Conservation (phyloP, 1,140 invertebrate species). For the Scylla paramamosain region DNA sequence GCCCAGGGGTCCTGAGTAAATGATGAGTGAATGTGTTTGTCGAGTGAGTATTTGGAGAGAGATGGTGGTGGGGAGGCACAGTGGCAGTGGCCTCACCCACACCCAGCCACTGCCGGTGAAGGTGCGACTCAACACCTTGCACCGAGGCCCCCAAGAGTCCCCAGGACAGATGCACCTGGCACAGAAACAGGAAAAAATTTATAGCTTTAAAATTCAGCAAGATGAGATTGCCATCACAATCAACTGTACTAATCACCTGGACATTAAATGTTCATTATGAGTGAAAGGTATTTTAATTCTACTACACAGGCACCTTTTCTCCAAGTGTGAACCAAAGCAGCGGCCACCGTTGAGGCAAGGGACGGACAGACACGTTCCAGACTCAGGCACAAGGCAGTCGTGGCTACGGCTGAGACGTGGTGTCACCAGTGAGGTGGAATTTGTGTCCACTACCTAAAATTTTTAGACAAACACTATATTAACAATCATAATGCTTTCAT, state of each 20-base stretch:
- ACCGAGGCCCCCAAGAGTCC: constrained; percentile 53
- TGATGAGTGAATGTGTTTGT: constrained; percentile 23
- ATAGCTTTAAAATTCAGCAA: not conserved
- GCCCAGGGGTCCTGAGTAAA: constrained; percentile 57
- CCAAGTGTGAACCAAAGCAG: no score
- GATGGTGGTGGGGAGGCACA: constrained; percentile 57
- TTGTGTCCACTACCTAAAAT: no score
- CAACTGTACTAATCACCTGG: no score
- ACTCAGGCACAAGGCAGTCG: no score
- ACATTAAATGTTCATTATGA: not conserved
- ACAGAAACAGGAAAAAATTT: no score
- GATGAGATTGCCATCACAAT: no score
- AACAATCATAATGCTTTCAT: no score
- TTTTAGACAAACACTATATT: no score
- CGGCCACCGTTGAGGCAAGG: no score
- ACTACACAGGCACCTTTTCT: not conserved
- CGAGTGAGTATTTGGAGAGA: constrained; percentile 41
- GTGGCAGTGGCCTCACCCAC: constrained; percentile 51
- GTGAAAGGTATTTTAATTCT: not conserved
- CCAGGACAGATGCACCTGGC: constrained; percentile 62
- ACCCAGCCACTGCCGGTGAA: constrained; percentile 48
- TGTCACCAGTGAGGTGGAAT: no score
- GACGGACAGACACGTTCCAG: no score
- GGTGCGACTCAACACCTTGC: constrained; percentile 47
- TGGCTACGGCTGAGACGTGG: no score